These are phyloP conservation scores for Chrosomus eos DNA, from an alignment of 2,797 vertebrate species.

Conservation along the genomic window DNA sequence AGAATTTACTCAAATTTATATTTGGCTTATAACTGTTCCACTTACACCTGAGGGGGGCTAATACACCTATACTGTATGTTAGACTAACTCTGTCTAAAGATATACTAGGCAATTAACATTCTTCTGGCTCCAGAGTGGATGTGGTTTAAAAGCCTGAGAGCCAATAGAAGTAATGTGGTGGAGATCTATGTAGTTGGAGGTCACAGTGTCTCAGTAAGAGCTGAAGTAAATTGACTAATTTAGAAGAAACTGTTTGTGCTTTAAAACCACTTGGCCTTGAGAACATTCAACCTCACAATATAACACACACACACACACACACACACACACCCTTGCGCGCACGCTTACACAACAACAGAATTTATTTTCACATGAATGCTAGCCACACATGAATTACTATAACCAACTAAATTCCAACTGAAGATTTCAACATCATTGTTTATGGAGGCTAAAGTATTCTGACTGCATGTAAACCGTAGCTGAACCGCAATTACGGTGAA, in stretches of 20 bases:
- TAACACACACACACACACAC: slow-evolving; percentile 38
- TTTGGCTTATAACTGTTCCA: background rate
- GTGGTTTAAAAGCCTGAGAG: slow-evolving; percentile 38
- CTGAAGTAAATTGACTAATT: slow-evolving; percentile 52
- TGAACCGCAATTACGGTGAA: background rate
- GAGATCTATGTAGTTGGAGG: slow-evolving; percentile 44
- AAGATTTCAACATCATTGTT: slow-evolving; percentile 58
- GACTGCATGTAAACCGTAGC: slow-evolving; percentile 69
- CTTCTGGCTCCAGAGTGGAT: slow-evolving; percentile 25
- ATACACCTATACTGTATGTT: slow-evolving; percentile 6
- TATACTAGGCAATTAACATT: slow-evolving; percentile 12
- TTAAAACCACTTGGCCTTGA: slow-evolving; percentile 43
- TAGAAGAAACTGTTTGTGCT: slow-evolving; percentile 38
- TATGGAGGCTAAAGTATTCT: slow-evolving; percentile 58
- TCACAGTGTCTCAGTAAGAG: slow-evolving; percentile 35
- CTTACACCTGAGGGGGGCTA: background rate
- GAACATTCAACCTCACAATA: slow-evolving; percentile 29
- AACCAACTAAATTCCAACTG: slow-evolving; percentile 69
- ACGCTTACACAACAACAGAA: slow-evolving; percentile 56
- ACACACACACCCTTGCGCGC: background rate
- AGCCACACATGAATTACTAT: slow-evolving; percentile 67
- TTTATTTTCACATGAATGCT: slow-evolving; percentile 61
- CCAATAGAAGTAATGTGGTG: slow-evolving; percentile 44
- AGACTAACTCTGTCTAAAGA: slow-evolving; percentile 11
- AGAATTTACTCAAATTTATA: background rate